A percentile compares a stretch with the other conserved stretches of the same genome.
Conservation (phyloP, 2,888 invertebrate species). For the Polyploca ridens region DNA sequence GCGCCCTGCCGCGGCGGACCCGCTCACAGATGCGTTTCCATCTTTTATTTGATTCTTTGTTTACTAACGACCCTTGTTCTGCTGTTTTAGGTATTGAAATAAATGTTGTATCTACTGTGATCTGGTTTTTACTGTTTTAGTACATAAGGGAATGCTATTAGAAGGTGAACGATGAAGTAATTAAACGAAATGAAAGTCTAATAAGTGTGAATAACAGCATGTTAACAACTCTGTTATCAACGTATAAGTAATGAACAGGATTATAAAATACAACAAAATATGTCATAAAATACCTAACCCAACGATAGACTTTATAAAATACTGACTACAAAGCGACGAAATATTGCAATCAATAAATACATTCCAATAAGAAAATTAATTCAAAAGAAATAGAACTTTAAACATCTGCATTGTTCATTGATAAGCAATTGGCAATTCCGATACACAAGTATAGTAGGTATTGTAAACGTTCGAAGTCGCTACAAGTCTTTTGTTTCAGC, state of each 20-base stretch:
- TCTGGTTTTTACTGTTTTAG: neutral
- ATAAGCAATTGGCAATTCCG: conserved; percentile 32
- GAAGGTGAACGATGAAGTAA: neutral
- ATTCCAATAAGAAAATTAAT: conserved; percentile 9
- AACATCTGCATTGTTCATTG: conserved; percentile 27
- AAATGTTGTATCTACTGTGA: conserved; percentile 23
- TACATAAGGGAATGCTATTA: neutral
- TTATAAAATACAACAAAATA: conserved; percentile 15
- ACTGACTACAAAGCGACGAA: conserved; percentile 9
- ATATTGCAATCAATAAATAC: conserved; percentile 18
- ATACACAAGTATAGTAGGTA: conserved; percentile 21
- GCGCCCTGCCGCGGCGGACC: conserved; percentile 5
- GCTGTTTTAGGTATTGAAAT: conserved; percentile 24
- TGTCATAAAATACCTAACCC: conserved; percentile 22
- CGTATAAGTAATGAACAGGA: neutral
- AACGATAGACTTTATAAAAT: neutral
- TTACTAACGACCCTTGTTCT: conserved; percentile 36
- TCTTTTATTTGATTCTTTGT: conserved; percentile 38
- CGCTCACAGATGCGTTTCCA: conserved; percentile 29
- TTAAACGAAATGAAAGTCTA: neutral
- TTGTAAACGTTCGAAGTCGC: conserved; percentile 24
- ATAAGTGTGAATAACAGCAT: no score
- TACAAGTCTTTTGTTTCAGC: conserved; percentile 27
- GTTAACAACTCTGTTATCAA: neutral
- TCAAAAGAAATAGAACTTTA: conserved; percentile 17